Evolutionary conservation across 2,113 vertebrate genomes (phyloP), one percentile per base, ranked within the genome.

Genomic region (Formicarius rufipectus): DNA sequence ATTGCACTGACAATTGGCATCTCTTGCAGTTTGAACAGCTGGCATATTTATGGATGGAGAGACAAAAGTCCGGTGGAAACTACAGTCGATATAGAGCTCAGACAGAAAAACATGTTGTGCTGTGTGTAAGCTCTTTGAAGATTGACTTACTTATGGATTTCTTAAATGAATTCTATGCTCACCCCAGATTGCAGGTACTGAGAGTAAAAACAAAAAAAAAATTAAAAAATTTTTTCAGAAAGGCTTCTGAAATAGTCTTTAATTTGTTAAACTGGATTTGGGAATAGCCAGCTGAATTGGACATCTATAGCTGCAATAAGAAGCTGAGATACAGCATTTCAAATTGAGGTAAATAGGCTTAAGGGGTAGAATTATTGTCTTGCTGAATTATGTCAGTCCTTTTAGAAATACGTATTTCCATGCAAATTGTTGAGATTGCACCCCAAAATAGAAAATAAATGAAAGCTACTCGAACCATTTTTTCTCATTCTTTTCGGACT

Each of bases 101-200:
- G 95, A 99, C 99, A 0, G 99, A 99, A 95, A 99, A 99, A 75
- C 99, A 99, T 0, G 98, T 99, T 13, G 99, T 99, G 33, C 96
- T 99, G 33, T 99, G 99, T 88, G 99, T 99, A 96, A 99, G 99
- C 87, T 97, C 99, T 1, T 97, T 99, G 88, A 99, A 99, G 97
- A 99, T 99, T 87, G 99, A 99, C 95, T 97, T 99, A 78, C 98
- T 99, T 59, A 99, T 99, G 99, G 99, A 99, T 97, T 99, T 99
- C 94, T 97, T 99, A 90, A 99, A 99, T 88, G 99, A 99, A 86
- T 99, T 99, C 95, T 99, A 99, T 55, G 99, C 99, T 62, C 99
- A 99, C 69, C 99, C 99, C 68, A 98, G 98, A 91, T 94, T 99
- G 27, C 98, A 99, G 99, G 98, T 99, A 98, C 33, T 55, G 90